These are phyloP conservation scores for Amblyraja radiata DNA, from an alignment of 2,797 vertebrate genomes.

Conservation along the genomic window DNA sequence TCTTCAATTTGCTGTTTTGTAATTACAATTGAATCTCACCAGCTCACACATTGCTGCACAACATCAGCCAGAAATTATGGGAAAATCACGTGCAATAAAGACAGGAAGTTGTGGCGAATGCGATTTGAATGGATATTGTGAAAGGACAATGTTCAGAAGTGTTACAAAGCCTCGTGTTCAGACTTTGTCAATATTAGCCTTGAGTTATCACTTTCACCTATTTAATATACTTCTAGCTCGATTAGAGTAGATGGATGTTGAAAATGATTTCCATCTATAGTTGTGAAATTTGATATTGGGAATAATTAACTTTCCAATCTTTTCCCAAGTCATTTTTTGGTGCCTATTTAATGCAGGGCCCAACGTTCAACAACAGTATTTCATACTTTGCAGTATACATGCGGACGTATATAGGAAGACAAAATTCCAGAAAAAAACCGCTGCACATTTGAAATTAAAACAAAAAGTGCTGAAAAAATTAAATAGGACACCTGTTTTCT, in stretches of 20 bases:
- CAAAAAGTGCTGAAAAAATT: no score
- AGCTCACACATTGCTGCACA: not conserved
- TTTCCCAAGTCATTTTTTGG: not conserved
- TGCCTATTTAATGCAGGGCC: not conserved
- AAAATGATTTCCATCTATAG: not conserved
- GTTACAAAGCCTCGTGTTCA: not conserved
- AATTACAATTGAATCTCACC: not conserved
- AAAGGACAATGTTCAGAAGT: conserved; percentile 21
- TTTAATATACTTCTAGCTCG: not conserved
- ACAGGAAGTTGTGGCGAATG: conserved; percentile 27
- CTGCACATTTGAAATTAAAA: no score
- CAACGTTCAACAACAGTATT: not conserved
- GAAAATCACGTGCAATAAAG: not conserved
- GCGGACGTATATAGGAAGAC: not conserved
- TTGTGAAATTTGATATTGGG: not conserved
- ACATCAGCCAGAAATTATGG: not conserved
- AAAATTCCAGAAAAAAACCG: no score
- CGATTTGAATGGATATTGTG: conserved; percentile 2
- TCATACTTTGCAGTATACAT: not conserved
- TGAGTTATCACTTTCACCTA: conserved; percentile 21
- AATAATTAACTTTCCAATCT: not conserved
- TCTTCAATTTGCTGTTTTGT: not conserved
- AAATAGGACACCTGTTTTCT: no score
- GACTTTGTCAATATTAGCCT: conserved; percentile 8
- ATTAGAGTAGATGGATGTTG: not conserved